Evolutionary conservation across 2,797 vertebrate genomes (phyloP), one percentile per base, ranked within the genome.

Genomic region (Pogonophryne albipinna): DNA sequence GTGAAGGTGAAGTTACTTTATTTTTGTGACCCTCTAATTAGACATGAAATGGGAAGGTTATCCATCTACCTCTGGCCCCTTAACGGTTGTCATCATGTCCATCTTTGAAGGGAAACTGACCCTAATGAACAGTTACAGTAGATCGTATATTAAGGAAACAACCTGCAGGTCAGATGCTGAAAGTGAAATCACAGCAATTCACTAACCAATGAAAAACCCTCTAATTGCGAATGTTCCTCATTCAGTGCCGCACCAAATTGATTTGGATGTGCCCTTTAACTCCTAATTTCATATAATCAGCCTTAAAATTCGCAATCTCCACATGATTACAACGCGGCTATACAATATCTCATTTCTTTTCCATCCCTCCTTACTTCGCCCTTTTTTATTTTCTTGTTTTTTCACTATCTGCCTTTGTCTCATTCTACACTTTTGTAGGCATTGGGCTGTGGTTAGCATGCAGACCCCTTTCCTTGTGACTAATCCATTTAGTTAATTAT

Each of bases 211-310:
- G 61, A 76, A 78, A 83, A 58, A 69, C 3, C 50, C 57, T 76
- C 73, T 85, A 70, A 87, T 90, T 89, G 83, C 83, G 78, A 72
- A 23, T 51, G 31, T 62, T 79, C 69, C 58, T 72, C 82, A 58
- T 78, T 87, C 55, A 51, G 68, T 23, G 45, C 72, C n/a, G 27
- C 81, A 57, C 69, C 73, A 87, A 89, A 91, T 90, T 91, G 86
- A 86, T 92, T 90, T 82, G 76, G 83, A 90, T 87, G 78, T 90
- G 87, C 82, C 89, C 78, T 87, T 89, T 89, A 92, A 84, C 88
- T 91, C 9, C 45, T 81, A 87, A 76, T 93, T 90, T 83, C 63
- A 87, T 59, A 87, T 82, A 91, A 93, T 94, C 92, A 88, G 83
- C 70, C 85, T 27, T 81, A 86, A 91, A 91, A 91, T 81, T 67